Evolutionary conservation across 2,797 vertebrate species (phyloP).

Genomic region (Acanthiza pusilla): DNA sequence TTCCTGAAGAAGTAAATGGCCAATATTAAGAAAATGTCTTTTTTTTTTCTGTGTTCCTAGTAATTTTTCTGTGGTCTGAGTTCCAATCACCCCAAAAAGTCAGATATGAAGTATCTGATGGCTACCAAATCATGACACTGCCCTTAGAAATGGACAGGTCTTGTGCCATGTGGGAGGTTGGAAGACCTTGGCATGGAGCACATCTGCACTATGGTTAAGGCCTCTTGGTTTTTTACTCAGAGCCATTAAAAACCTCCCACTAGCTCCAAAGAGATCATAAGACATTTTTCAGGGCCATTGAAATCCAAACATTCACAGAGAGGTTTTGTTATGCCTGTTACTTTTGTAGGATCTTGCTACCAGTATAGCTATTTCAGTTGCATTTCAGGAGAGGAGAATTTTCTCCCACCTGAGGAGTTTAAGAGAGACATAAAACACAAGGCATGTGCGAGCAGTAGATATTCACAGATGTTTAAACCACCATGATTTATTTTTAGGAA

Average conservation of each 20-base stretch:
- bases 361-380: not conserved
- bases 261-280: not conserved
- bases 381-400: not conserved
- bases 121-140: not conserved
- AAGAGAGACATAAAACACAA: not conserved
- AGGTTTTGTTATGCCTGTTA: not conserved
- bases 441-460: not conserved
- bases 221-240: not conserved
- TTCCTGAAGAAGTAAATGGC: not conserved
- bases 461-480: not conserved
- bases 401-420: not conserved
- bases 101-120: not conserved
- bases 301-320: not conserved
- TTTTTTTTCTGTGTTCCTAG: not conserved
- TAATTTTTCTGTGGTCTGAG: not conserved
- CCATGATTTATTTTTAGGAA: not conserved
- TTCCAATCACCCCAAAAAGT: not conserved
- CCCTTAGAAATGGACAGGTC: not conserved
- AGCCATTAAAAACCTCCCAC: not conserved
- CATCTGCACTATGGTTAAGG: not conserved
- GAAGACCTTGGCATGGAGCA: not conserved
- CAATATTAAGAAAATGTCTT: not conserved
- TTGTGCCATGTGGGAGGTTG: not conserved
- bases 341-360: not conserved
- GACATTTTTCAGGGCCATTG: not conserved